Base-by-base conservation (phyloP, 2,797 vertebrate genomes). In the Epinephelus awoara region DNA sequence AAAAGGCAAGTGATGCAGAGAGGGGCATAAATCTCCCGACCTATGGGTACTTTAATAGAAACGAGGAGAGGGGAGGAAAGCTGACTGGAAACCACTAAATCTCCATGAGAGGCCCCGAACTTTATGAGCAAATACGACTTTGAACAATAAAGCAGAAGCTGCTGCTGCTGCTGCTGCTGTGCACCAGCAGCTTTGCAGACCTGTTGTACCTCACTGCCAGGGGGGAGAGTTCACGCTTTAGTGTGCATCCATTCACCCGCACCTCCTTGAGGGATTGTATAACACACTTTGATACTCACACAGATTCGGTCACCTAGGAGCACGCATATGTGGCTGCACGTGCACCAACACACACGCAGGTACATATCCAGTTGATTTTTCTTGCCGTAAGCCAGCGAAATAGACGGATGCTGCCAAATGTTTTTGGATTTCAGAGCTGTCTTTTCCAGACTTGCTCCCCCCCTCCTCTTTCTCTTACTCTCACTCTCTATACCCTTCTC, bases 401-500 rank as follows among this genome's bases (percentile, higher is more conserved):
- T 40, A 80, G n/a, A 80, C 51, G 23, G 84, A 89, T 81, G 87
- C 77, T 88, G 88, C 89, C 91, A 94, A 93, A 87, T 86, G 85
- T 88, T 94, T 93, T 88, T 83, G 87, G 85, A 90, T 83, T 84
- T 83, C 76, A 88, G 84, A 89, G 67, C 85, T 84, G 74, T 88
- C 86, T 90, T 91, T 93, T 93, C 89, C 91, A 93, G 87, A 88
- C 85, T 81, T 54, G 52, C 77, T 21, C 77, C 63, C 57, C 64
- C 50, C 59, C 47, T 50, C 58, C 63, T 57, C 46, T 62, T 27
- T 67, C 58, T 72, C 62, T 72, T 65, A 23, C 68, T 54, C 44
- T 64, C 52, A 61, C 61, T 21, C 61, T 21, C 62, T 70, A 34
- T 34, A 34, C 34, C 54, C 69, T 42, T 66, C 59, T 74, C 72